Evolutionary conservation across 2,888 invertebrate genomes (phyloP), one percentile per base, ranked within the genome.

Genomic region (Neria commutata): DNA sequence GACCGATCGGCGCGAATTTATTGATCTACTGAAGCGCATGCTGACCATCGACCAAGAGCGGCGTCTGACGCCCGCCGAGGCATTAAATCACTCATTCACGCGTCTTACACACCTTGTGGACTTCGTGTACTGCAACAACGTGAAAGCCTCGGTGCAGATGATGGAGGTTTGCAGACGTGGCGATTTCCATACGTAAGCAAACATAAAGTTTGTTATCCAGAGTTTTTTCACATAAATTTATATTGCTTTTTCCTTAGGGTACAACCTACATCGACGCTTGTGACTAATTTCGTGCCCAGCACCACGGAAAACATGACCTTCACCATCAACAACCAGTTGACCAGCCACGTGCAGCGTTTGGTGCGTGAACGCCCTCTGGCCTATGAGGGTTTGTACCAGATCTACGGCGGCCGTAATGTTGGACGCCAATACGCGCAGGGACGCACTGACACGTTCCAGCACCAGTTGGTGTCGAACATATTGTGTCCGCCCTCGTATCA

Each of bases 21-120:
- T 99, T 70, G 98, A 98, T 84, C 87, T 99, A 72, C 85, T 99
- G 54, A 98, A 98, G 84, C 87, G 95, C 74, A 99, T 99, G 99
- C 87, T 99, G 57, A 97, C 97, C 16, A 93, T 99, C 88, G 98
- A 99, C 85, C 95, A 94, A 89, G 98, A 98, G 81, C 86, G 96
- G 56, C 87, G 99, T 54, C 94, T 98, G 73, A 95, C 94, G 19
- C 99, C 99, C 0, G 94, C 94, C 34, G 96, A 97, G 83, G 98
- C 98, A 11, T 81, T 98, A 69, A 94, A 94, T 82, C 98, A 98
- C 83, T 91, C 94, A 40, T 98, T 98, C 82, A 95, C 97, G 45
- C 91, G 93, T 34, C 85, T 98, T 65, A 92, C 94, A 1, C 97
- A 98, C 81, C 85, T 98, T 56, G 91, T 95, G 4, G 97, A 98